A percentile compares a stretch with the other conserved stretches of the same genome.
Evolutionary conservation across 2,113 vertebrate genomes (phyloP).

Genomic region (Perognathus longimembris): DNA sequence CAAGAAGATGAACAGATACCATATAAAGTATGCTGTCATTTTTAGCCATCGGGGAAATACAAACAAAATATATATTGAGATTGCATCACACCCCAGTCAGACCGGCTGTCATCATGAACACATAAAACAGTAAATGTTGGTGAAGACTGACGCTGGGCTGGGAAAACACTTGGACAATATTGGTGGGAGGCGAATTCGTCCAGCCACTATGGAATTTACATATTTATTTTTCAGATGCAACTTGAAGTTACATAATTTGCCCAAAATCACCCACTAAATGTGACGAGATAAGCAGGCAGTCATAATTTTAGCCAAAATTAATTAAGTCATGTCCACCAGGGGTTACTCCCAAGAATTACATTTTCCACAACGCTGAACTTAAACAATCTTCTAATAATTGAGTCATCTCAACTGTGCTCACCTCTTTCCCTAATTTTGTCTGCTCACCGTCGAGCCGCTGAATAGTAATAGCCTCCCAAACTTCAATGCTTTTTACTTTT

Average conservation of each 20-base stretch:
- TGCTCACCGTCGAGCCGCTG: background rate
- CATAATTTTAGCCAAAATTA: slow-evolving; percentile 5
- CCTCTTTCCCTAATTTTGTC: background rate
- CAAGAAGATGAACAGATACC: background rate
- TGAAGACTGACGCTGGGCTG: background rate
- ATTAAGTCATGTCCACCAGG: background rate
- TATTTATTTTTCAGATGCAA: background rate
- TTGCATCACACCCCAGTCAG: background rate
- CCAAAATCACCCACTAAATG: background rate
- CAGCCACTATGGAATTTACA: background rate
- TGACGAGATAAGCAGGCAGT: background rate
- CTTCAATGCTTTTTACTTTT: background rate
- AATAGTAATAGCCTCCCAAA: background rate
- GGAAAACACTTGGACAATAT: background rate
- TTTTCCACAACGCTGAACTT: slow-evolving; percentile 32
- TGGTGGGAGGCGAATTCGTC: background rate
- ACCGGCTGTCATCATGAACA: background rate
- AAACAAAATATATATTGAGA: background rate
- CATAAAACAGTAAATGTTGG: background rate
- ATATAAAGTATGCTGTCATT: background rate
- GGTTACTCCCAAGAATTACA: background rate
- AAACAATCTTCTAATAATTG: slow-evolving; percentile 24
- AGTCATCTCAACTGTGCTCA: background rate
- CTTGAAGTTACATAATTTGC: slow-evolving; percentile 19
- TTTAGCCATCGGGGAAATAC: background rate